Conservation (phyloP, 2,888 invertebrate genomes). For the Norana najaformis region DNA sequence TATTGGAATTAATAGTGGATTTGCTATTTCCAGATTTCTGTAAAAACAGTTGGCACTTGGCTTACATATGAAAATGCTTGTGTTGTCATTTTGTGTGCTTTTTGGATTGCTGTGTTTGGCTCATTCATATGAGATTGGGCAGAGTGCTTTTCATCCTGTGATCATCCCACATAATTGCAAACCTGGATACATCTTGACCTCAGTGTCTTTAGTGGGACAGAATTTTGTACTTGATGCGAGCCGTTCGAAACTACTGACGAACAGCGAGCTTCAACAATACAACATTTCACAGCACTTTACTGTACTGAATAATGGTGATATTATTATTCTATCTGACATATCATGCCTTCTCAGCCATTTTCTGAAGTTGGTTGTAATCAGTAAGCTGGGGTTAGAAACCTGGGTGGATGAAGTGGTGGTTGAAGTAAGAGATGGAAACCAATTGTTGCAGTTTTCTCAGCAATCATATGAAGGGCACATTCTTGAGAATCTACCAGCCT, state of each 20-base stretch:
- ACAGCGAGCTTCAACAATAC: background rate
- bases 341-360: constrained; percentile 41
- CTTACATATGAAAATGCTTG: background rate
- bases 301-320: constrained; percentile 44
- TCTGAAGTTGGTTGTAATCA: constrained; percentile 42
- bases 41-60: background rate
- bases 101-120: background rate
- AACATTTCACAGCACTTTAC: constrained; percentile 38
- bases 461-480: constrained; percentile 40
- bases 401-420: constrained; percentile 42
- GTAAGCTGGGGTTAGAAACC: constrained; percentile 36
- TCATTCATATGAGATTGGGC: background rate
- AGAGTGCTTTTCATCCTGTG: constrained; percentile 24
- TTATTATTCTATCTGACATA: constrained; percentile 46
- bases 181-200: constrained; percentile 41
- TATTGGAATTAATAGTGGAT: background rate
- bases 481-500: constrained; percentile 39
- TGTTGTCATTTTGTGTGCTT: background rate
- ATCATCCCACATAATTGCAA: constrained; percentile 38
- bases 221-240: constrained; percentile 28
- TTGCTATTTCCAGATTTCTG: background rate
- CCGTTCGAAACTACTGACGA: background rate
- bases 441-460: constrained; percentile 39
- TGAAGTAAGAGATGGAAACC: constrained; percentile 36
- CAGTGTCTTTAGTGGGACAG: constrained; percentile 41